Base-by-base conservation (phyloP, 2,888 invertebrate species). In the Prionchulus punctatus region DNA sequence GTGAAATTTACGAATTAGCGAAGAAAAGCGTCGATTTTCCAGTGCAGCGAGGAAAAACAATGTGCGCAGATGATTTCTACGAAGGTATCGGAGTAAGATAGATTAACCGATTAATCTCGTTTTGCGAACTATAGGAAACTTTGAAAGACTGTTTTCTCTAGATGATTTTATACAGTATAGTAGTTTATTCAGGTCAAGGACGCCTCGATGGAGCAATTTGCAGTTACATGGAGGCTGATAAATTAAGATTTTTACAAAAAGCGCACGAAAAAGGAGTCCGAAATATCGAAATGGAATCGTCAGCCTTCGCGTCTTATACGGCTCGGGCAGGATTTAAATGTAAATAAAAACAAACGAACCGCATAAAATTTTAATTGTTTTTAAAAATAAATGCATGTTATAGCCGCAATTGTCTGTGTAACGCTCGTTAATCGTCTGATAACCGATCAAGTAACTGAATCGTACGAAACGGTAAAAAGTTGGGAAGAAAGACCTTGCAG, bases 41-140 rank as follows among this genome's bases (percentile, higher is more conserved):
- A 0, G 80, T 88, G 43, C 79, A 80, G 53, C n/a, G n/a, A n/a
- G 98, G 96, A 50, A 88, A 85, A 70, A 98, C 96, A 0, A 83
- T 94, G 81, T 92, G 94, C 75, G 86, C 94, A 12, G 84, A 88
- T 69, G 96, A 96, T 73, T 98, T 98, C 72, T 98, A 96, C 72
- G 96, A 98, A 80, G 91, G 86, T 66, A 18, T 43, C n/a, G n/a
- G n/a, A n/a, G n/a, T n/a, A n/a, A n/a, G n/a, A n/a, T n/a, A n/a
- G n/a, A n/a, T n/a, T n/a, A n/a, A n/a, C n/a, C n/a, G n/a, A n/a
- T n/a, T n/a, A n/a, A n/a, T 15, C 43, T n/a, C 21, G 36, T 4
- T 12, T 12, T 23, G 18, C 30, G 27, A n/a, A n/a, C n/a, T n/a
- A n/a, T n/a, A n/a, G n/a, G n/a, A n/a, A n/a, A n/a, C n/a, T 54